Evolutionary conservation across 2,888 invertebrate genomes (phyloP), one percentile per base, ranked within the genome.

Genomic region (Beris morrisii): DNA sequence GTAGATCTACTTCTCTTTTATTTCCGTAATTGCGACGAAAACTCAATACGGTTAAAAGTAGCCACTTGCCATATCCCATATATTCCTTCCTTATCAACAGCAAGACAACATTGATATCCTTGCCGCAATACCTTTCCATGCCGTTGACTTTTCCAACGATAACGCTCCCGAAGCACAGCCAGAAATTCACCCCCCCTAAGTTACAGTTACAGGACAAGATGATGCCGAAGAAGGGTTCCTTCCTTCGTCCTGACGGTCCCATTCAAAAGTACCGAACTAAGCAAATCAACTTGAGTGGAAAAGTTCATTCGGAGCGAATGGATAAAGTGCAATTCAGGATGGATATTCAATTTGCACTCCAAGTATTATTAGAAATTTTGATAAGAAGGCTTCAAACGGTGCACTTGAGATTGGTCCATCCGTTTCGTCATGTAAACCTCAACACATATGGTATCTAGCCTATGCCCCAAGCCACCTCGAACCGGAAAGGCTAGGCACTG

Each of bases 251-350:
- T 15, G 13, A 53, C 30, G 7, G 22, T 28, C 22, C 15, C 50
- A 15, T 50, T 30, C 52, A 7, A 44, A 57, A 58, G 46, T 28
- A 28, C 48, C 48, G 61, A 61, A 61, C 61, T 61, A 61, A 30
- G 61, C 61, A 61, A 61, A 61, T 61, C 61, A 50, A 61, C 61
- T 61, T 61, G 50, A 61, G 61, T 61, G 61, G 61, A 61, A 61
- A 61, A 61, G 61, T 61, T 46, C 61, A 46, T 50, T 61, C n/a
- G 28, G 13, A 44, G 61, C 12, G 46, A 58, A 15, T 38, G 46
- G 30, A 15, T 45, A 15, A 28, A 50, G 32, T 61, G 50, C 61
- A 61, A 61, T 61, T 50, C 61, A 50, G 31, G 31, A 31, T 53
- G 50, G 38, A 61, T 61, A 61, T 61, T 61, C 61, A 61, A 61